Conservation (phyloP, 2,888 invertebrate genomes). For the Coronaproctus castanopsis region DNA sequence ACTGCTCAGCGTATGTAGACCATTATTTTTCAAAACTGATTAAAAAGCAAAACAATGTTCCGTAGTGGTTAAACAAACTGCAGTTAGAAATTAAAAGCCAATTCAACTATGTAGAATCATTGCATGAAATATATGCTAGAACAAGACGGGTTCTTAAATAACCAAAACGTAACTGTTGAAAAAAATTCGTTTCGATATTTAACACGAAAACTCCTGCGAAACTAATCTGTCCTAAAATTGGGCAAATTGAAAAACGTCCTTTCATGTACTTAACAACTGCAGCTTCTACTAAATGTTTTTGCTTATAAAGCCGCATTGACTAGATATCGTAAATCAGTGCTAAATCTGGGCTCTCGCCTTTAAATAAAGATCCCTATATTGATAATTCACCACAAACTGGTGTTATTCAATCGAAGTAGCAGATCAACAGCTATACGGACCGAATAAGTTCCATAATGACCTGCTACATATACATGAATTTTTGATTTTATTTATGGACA, state of each 20-base stretch:
- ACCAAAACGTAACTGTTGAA: neutral
- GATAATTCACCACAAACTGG: neutral
- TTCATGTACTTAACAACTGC: neutral
- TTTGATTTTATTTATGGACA: neutral
- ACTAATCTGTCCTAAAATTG: neutral
- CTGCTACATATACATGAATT: neutral
- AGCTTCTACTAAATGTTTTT: neutral
- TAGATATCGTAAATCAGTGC: neutral
- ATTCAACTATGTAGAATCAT: neutral
- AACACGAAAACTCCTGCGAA: neutral
- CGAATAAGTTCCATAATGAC: neutral
- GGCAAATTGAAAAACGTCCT: neutral
- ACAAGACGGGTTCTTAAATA: neutral
- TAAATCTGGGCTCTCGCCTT: neutral
- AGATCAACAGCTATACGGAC: neutral
- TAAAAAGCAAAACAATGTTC: too few relatives aligned
- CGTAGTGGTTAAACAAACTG: too few relatives aligned
- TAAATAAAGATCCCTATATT: neutral
- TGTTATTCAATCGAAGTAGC: neutral
- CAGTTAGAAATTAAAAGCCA: neutral
- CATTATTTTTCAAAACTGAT: too few relatives aligned
- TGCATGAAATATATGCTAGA: neutral
- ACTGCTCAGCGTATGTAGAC: too few relatives aligned
- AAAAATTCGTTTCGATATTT: neutral
- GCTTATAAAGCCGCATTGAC: too few relatives aligned